Evolutionary conservation across 2,888 invertebrate species (phyloP), one percentile per base, ranked within the genome.

Genomic region (Timandra comae): DNA sequence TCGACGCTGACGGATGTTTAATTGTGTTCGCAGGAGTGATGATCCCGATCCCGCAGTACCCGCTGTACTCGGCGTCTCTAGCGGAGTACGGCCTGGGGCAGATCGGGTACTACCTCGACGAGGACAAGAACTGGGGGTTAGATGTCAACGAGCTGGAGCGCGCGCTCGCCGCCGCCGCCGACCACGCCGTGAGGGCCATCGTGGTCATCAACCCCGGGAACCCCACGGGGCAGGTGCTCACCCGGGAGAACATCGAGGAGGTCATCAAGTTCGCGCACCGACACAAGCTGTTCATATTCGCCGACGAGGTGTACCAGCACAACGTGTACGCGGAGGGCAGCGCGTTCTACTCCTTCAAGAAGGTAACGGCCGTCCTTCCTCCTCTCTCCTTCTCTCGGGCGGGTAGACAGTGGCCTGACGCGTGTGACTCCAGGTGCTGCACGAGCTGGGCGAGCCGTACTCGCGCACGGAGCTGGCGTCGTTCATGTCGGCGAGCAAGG

Each of bases 1-100:
- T 5, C 4, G 4, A 9, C 4, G 7, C 8, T 8, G 22, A 2
- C n/a, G n/a, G 9, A n/a, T n/a, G 9, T 8, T 8, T 22, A 9
- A 9, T 4, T 7, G 22, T 35, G 35, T 7, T 47, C 39, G 53
- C 88, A 42, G 99, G 98, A 2, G 91, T 99, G 3, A 91, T 99
- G 94, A 93, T 98, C 50, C 99, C 99, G 0, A 99, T 98, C 64
- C 99, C 99, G 0, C 99, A 99, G 72, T 99, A 99, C 82, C 99
- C 99, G 1, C 86, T 99, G 11, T 99, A 99, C 81, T 97, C 98
- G 1, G 99, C 99, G 0, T 91, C 97, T 0, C 81, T 98, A 27
- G 93, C 97, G 2, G 99, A 99, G 81, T 98, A 94, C 71, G 93
- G 94, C 32, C 91, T 99, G 74, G 68, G 84, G 6, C 90, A 95